Evolutionary conservation across 2,888 invertebrate species (phyloP).

Genomic region (Molanna angustata): DNA sequence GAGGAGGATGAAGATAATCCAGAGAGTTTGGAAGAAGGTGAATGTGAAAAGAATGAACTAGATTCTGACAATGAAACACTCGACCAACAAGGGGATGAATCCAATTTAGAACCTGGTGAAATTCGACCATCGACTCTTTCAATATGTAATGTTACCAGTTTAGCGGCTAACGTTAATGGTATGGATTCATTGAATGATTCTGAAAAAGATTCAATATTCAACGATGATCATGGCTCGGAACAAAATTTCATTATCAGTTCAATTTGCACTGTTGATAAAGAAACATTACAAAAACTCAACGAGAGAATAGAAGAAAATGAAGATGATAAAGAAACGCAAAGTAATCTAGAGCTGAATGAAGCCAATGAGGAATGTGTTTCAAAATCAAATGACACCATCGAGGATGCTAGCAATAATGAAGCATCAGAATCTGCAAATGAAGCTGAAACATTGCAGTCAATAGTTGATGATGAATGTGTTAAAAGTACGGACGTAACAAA

Average conservation of each 20-base stretch:
- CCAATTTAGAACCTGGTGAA: conserved; percentile 38
- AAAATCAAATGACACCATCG: not conserved
- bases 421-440: too few species aligned
- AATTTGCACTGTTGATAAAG: conserved; percentile 6
- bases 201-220: not conserved
- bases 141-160: conserved; percentile 16
- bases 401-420: not conserved
- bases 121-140: not conserved
- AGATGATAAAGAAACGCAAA: not conserved
- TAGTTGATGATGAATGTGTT: not conserved
- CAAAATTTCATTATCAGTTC: conserved; percentile 6
- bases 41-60: conserved; percentile 14
- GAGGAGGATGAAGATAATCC: conserved; percentile 22
- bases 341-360: not conserved
- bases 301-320: conserved; percentile 1
- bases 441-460: not conserved
- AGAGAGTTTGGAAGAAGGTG: conserved; percentile 10
- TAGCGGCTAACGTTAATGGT: not conserved
- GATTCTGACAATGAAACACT: conserved; percentile 8
- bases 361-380: not conserved
- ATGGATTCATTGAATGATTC: not conserved
- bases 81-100: conserved; percentile 33
- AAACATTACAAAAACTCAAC: not conserved
- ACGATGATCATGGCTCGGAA: not conserved
- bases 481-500: not conserved